A percentile compares a stretch with the other conserved stretches of the same genome.
Evolutionary conservation across 2,113 vertebrate genomes (phyloP).

Genomic region (mouse (Mus musculus)): DNA sequence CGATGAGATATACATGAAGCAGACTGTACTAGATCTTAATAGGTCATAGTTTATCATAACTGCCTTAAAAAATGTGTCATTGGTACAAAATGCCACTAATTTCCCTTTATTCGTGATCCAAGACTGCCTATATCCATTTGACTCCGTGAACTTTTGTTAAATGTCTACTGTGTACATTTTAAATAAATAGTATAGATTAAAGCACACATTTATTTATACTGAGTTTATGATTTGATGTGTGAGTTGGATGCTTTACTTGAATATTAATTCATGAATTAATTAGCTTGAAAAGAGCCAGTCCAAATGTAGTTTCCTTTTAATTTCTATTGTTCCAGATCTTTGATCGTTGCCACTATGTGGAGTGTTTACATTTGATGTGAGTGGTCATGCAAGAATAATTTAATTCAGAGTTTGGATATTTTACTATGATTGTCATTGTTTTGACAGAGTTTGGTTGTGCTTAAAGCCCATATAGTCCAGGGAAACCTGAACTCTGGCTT

Average conservation of each 20-base stretch:
- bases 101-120: not conserved
- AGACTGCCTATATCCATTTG: not conserved
- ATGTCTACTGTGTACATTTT: not conserved
- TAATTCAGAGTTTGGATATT: not conserved
- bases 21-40: not conserved
- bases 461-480: not conserved
- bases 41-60: not conserved
- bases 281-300: not conserved
- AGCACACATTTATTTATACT: not conserved
- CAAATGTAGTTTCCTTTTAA: slow-evolving; percentile 8
- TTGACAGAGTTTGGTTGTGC: not conserved
- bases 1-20: not conserved
- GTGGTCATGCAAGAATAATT: not conserved
- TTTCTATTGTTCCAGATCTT: not conserved
- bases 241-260: slow-evolving; percentile 36
- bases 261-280: not conserved
- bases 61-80: not conserved
- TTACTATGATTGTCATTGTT: not conserved
- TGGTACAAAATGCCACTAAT: not conserved
- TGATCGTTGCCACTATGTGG: not conserved
- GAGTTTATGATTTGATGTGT: not conserved
- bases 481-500: slow-evolving; percentile 38
- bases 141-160: not conserved
- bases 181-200: not conserved
- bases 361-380: not conserved